phyloP scores from a whole-genome alignment of 1,140 invertebrate species.

The Adoxophyes honmai region DNA sequence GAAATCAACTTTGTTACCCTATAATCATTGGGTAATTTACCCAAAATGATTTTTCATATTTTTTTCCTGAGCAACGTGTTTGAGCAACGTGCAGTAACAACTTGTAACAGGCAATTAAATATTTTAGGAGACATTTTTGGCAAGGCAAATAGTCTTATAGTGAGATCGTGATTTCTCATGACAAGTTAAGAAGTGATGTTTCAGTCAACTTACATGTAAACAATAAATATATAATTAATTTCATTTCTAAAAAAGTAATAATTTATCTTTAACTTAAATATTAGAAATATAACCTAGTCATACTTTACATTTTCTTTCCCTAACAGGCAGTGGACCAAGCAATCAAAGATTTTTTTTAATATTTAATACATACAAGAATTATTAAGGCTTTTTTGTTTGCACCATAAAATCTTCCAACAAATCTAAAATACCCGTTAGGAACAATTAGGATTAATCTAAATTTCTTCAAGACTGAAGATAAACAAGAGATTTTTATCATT shows the following conservation, averaged over 20 bases:
- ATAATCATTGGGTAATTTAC: no score
- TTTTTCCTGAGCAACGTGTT: constrained; percentile 39
- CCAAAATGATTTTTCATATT: no score
- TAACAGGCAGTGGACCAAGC: not conserved
- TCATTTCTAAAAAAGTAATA: constrained; percentile 21
- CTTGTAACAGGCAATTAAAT: constrained; percentile 28
- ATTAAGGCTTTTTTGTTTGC: not conserved
- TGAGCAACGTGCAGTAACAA: constrained; percentile 38
- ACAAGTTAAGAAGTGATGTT: constrained; percentile 41
- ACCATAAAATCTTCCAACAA: no score
- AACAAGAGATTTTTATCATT: no score
- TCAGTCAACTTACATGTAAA: constrained; percentile 28
- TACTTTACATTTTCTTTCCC: not conserved
- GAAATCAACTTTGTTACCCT: no score
- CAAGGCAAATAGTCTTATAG: constrained; percentile 38
- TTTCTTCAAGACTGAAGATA: no score
- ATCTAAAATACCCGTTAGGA: no score
- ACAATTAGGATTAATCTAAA: no score
- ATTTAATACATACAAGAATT: not conserved
- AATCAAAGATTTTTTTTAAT: not conserved
- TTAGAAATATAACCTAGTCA: not conserved
- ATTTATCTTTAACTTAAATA: constrained; percentile 32
- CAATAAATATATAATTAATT: constrained; percentile 33
- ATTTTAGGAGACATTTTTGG: constrained; percentile 35
- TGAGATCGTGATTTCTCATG: constrained; percentile 40